Percentiles rank a stretch among this genome's conserved stretches.
Conservation (phyloP, 2,113 vertebrate genomes). For the Perca fluviatilis region DNA sequence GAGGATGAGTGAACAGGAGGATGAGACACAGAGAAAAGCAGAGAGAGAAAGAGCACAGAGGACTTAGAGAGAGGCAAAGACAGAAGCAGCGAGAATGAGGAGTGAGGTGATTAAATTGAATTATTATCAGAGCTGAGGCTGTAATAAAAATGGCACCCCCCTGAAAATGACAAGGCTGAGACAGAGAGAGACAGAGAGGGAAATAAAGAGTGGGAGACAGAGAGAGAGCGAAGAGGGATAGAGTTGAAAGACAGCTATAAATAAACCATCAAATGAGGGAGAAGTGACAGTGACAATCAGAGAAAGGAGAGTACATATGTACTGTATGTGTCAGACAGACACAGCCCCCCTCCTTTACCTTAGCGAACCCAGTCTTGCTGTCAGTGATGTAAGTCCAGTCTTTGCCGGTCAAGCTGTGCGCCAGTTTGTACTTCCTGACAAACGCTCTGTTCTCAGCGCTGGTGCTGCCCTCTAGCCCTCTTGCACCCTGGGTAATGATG, state of each 20-base stretch:
- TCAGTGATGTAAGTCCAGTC: constrained; percentile 94
- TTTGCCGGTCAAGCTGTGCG: constrained; percentile 94
- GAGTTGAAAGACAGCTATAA: constrained; percentile 55
- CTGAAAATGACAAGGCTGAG: constrained; percentile 48
- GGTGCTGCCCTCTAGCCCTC: constrained; percentile 92
- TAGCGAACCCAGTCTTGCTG: constrained; percentile 90
- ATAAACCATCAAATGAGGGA: constrained; percentile 62
- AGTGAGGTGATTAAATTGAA: constrained; percentile 75
- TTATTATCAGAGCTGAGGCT: constrained; percentile 67
- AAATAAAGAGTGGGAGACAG: neutral
- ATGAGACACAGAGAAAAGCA: constrained; percentile 55
- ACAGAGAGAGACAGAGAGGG: constrained; percentile 17
- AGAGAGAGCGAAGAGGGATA: constrained; percentile 7
- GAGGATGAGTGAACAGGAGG: constrained; percentile 64
- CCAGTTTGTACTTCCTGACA: constrained; percentile 95
- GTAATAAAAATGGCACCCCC: constrained; percentile 50
- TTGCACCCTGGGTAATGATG: constrained; percentile 95
- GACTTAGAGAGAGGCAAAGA: constrained; percentile 31
- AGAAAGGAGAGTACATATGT: constrained; percentile 13
- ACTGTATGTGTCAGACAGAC: constrained; percentile 11
- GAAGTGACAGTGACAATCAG: constrained; percentile 32
- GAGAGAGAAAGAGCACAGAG: constrained; percentile 28
- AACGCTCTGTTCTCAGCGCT: constrained; percentile 92
- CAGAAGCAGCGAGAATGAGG: constrained; percentile 40
- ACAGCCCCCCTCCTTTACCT: constrained; percentile 83